These are phyloP conservation scores for Lophotriccus pileatus DNA, from an alignment of 2,797 vertebrate genomes.

Conservation along the genomic window DNA sequence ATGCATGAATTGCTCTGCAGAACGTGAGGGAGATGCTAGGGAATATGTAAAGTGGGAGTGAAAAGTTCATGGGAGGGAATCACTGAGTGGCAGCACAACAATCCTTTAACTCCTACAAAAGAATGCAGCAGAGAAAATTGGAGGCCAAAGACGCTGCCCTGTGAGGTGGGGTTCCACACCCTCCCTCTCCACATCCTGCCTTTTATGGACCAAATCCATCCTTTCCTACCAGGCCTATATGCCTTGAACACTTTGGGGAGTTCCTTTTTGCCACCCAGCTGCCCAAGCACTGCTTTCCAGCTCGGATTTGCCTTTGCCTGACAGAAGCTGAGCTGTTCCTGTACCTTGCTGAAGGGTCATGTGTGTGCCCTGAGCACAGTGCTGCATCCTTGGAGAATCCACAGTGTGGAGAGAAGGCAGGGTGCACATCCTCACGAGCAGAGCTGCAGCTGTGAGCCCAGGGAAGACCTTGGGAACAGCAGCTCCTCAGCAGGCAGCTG, in stretches of 20 bases:
- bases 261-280: not conserved
- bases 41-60: not conserved
- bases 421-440: constrained; percentile 24
- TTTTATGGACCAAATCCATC: not conserved
- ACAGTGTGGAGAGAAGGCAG: constrained; percentile 19
- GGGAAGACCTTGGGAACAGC: not conserved
- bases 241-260: not conserved
- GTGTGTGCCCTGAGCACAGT: not conserved
- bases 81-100: not conserved
- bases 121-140: not conserved
- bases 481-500: not conserved
- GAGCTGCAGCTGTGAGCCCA: not conserved
- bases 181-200: not conserved
- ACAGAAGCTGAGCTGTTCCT: not conserved
- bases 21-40: not conserved
- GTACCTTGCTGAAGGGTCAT: not conserved
- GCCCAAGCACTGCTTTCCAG: not conserved
- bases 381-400: not conserved
- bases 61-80: constrained; percentile 13
- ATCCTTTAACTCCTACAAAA: not conserved
- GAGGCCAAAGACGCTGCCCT: not conserved
- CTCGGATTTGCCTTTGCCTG: not conserved
- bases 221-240: not conserved
- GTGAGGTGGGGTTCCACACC: not conserved
- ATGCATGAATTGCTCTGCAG: not conserved